phyloP scores from a whole-genome alignment of 2,113 vertebrate species.

The Syngnathus floridae region DNA sequence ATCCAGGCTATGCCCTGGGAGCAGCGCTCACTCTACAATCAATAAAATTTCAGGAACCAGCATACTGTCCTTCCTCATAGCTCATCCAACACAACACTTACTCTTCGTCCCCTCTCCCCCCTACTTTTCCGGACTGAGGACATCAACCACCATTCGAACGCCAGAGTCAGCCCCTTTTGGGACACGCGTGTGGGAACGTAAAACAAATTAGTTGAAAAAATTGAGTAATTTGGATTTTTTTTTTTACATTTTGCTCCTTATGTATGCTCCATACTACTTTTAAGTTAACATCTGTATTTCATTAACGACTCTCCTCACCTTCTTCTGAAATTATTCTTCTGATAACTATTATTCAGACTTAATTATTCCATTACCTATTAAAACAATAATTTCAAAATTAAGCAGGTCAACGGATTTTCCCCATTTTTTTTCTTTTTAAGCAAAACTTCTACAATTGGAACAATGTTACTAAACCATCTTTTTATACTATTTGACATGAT shows the following conservation, averaged over 20 bases:
- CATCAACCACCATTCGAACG: constrained; percentile 11
- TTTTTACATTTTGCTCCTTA: constrained; percentile 47
- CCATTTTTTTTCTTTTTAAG: background rate
- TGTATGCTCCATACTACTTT: constrained; percentile 63
- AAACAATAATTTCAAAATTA: background rate
- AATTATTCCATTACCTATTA: background rate
- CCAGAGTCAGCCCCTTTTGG: constrained; percentile 19
- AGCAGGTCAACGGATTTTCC: constrained; percentile 15
- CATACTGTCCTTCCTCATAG: background rate
- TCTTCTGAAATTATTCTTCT: constrained; percentile 13
- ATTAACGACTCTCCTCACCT: constrained; percentile 27
- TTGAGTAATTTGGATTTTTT: constrained; percentile 60
- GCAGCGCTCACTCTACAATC: constrained; percentile 70
- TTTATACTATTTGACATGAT: constrained; percentile 2
- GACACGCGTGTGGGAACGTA: constrained; percentile 33
- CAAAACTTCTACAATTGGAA: constrained; percentile 24
- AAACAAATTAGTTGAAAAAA: constrained; percentile 57
- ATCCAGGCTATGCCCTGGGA: constrained; percentile 70
- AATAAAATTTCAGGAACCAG: constrained; percentile 43
- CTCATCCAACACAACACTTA: constrained; percentile 5
- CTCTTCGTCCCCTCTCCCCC: constrained; percentile 7
- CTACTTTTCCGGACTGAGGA: constrained; percentile 27
- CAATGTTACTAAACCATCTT: constrained; percentile 8
- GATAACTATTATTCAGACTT: background rate
- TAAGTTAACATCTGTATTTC: constrained; percentile 57